Evolutionary conservation across 2,113 vertebrate species (phyloP).

Genomic region (Takifugu bimaculatus): DNA sequence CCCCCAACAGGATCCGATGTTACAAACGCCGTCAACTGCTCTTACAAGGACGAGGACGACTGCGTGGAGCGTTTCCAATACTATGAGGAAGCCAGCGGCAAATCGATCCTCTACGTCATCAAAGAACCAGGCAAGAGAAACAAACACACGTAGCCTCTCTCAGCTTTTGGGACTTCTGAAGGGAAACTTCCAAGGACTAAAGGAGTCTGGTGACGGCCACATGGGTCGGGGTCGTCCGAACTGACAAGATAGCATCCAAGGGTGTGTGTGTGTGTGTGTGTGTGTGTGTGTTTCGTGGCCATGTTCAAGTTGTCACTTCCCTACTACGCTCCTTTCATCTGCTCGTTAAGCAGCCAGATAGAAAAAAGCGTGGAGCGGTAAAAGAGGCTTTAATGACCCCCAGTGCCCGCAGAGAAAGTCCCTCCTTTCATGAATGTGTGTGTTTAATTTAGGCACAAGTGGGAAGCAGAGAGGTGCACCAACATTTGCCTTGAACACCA

Average conservation of each 20-base stretch:
- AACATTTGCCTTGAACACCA: slow-evolving; percentile 60
- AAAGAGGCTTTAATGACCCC: slow-evolving; percentile 60
- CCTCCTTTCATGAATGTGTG: slow-evolving; percentile 68
- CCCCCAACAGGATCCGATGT: slow-evolving; percentile 73
- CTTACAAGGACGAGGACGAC: slow-evolving; percentile 92
- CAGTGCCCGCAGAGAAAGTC: slow-evolving; percentile 65
- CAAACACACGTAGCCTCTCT: background rate
- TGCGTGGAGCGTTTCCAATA: slow-evolving; percentile 94
- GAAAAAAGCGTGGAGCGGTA: slow-evolving; percentile 30
- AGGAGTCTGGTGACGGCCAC: no score
- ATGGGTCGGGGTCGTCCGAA: background rate
- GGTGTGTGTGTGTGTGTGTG: background rate
- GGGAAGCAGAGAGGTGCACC: slow-evolving; percentile 50
- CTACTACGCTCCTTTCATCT: slow-evolving; percentile 37
- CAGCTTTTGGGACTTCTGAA: background rate
- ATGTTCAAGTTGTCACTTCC: slow-evolving; percentile 23
- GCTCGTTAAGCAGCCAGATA: slow-evolving; percentile 49
- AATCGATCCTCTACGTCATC: slow-evolving; percentile 87
- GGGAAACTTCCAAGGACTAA: background rate
- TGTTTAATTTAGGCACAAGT: slow-evolving; percentile 67
- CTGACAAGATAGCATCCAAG: background rate
- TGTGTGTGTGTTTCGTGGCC: background rate
- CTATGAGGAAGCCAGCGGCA: slow-evolving; percentile 91
- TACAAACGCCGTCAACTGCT: slow-evolving; percentile 90
- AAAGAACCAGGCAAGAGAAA: slow-evolving; percentile 85